A percentile compares a stretch with the other conserved stretches of the same genome.
Evolutionary conservation across 2,797 vertebrate species (phyloP).

Genomic region (Pristis pectinata): DNA sequence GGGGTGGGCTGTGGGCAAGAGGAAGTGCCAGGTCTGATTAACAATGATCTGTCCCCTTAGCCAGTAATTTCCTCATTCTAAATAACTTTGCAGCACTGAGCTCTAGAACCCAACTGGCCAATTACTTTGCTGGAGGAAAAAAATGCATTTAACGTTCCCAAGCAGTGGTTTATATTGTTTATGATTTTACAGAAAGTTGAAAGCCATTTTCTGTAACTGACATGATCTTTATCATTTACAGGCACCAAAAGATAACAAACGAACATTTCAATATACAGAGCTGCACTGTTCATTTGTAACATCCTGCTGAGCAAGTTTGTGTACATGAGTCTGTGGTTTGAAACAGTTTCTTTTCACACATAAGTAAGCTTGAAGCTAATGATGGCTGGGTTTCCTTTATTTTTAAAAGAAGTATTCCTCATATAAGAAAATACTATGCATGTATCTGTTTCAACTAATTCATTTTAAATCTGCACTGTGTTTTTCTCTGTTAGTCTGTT

Average conservation of each 20-base stretch:
- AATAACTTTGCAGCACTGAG: background rate
- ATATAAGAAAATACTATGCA: background rate
- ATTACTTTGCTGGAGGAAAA: background rate
- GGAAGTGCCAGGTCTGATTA: no score
- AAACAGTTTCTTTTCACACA: background rate
- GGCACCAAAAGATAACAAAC: background rate
- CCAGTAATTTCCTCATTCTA: background rate
- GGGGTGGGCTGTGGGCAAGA: no score
- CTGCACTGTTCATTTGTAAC: background rate
- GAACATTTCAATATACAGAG: background rate
- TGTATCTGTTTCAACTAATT: background rate
- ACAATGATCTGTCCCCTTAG: no score
- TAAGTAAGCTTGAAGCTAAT: background rate
- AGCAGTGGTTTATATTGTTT: background rate
- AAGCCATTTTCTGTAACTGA: background rate
- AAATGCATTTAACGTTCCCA: background rate
- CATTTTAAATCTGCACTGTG: background rate
- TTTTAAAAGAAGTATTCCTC: background rate
- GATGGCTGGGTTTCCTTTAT: background rate
- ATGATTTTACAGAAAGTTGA: background rate
- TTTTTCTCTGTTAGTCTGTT: background rate
- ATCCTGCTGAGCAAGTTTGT: background rate
- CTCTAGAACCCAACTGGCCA: background rate
- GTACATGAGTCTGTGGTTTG: background rate
- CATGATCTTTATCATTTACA: conserved; percentile 11